Evolutionary conservation across 2,888 invertebrate species (phyloP).

Genomic region (Drosophila dives): DNA sequence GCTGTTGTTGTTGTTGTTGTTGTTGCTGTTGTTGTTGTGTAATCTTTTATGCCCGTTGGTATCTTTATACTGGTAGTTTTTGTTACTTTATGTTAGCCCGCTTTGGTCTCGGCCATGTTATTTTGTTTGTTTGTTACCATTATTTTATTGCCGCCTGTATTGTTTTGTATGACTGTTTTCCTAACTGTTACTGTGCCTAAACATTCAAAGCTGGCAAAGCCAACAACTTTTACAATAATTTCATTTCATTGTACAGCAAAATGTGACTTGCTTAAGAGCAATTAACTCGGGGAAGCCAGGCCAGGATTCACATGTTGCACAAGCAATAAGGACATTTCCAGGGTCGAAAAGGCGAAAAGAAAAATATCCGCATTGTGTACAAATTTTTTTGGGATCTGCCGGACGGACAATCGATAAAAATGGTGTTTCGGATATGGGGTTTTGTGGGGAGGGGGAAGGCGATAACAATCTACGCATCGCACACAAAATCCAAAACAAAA

Average conservation of each 20-base stretch:
- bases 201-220: background rate
- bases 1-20: conserved; percentile 15
- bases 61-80: conserved; percentile 40
- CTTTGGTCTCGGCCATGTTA: conserved; percentile 27
- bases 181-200: background rate
- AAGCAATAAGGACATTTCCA: background rate
- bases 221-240: conserved; percentile 21
- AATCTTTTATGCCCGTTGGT: conserved; percentile 54
- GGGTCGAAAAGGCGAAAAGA: conserved; percentile 7
- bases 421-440: background rate
- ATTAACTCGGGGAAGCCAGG: conserved; percentile 51
- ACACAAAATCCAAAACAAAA: conserved; percentile 44
- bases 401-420: conserved; percentile 34
- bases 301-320: conserved; percentile 33
- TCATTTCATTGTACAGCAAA: conserved; percentile 34
- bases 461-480: conserved; percentile 25
- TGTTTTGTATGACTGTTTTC: conserved; percentile 4
- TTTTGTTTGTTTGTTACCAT: conserved; percentile 45
- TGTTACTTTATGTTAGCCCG: conserved; percentile 28
- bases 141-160: conserved; percentile 42
- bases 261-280: conserved; percentile 34
- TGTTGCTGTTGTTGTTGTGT: conserved; percentile 31
- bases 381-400: conserved; percentile 65
- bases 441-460: no score
- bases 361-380: conserved; percentile 57